Conservation (phyloP, 2,113 vertebrate genomes). For the Otus sunia region DNA sequence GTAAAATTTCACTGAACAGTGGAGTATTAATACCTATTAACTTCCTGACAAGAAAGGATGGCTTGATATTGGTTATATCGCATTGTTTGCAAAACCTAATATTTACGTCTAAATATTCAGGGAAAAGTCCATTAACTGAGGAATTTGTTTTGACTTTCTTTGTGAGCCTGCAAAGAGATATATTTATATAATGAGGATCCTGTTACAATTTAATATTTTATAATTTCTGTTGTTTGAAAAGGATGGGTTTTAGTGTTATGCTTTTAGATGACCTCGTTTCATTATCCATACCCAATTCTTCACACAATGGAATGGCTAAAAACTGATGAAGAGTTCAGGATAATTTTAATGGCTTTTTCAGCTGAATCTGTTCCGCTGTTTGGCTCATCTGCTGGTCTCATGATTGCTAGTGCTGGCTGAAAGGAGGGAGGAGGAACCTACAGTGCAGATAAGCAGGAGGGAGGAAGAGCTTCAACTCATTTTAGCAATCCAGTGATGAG, state of each 20-base stretch:
- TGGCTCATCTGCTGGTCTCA: background rate
- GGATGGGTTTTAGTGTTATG: fast-evolving
- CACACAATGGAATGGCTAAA: background rate
- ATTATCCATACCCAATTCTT: background rate
- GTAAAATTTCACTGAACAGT: background rate
- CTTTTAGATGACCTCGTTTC: background rate
- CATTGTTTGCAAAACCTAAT: background rate
- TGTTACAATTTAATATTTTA: background rate
- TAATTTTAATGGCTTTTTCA: background rate
- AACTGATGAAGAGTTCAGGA: background rate
- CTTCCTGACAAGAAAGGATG: background rate
- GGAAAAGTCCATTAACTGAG: background rate
- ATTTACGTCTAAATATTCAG: background rate
- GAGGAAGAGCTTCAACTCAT: background rate
- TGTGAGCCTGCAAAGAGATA: background rate
- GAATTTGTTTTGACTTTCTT: background rate
- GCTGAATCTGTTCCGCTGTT: background rate
- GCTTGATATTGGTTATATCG: background rate
- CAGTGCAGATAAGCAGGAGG: background rate
- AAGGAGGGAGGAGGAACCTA: background rate
- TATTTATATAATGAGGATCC: background rate
- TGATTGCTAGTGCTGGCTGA: background rate
- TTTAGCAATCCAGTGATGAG: background rate
- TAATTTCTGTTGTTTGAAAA: background rate
- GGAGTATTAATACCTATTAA: background rate